Base-by-base conservation (phyloP, 2,113 vertebrate genomes). In the Epinephelus fuscoguttatus region DNA sequence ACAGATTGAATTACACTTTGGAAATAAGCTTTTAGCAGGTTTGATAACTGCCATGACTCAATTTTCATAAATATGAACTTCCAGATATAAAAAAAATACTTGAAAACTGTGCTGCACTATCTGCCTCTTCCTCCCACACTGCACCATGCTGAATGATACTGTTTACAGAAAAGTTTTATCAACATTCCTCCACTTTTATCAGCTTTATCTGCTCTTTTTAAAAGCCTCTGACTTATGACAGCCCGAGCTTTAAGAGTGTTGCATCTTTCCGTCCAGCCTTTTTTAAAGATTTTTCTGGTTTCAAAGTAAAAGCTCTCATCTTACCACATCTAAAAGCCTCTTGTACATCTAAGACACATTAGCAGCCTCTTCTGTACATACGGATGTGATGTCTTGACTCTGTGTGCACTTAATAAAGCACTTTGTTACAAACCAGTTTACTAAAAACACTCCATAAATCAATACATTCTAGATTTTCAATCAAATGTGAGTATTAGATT, bases 91-190 rank as follows among this genome's bases (percentile, higher is more conserved):
- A 59, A 17, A 63, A 66, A 78, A 52, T 37, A 33, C 37, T 42
- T 67, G 55, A 42, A 85, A 74, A 14, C 50, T 18, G 40, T 3
- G 77, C 55, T 53, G 63, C 72, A n/a, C 75, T 71, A 7, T 70
- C 61, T 57, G 73, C 79, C 61, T 78, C 84, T 3, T 75, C 78
- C 82, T 91, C 84, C 90, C 80, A 87, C 76, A 30, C 69, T 2
- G 72, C 64, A 9, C 21, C 40, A 21, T 4, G 61, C 57, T 55
- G 27, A 37, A 66, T n/a, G 13, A 19, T 61, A 33, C 40, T 49
- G 80, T 79, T 81, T 81, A 74, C 70, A 49, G 52, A 18, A 18
- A 63, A 21, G 25, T 50, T 72, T 86, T 15, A 80, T 61, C 75
- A 85, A 69, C 80, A 89, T 80, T 84, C 72, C 69, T 82, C 55